These are phyloP conservation scores for Poecilia gillii DNA, from an alignment of 2,797 vertebrate species.

Conservation along the genomic window DNA sequence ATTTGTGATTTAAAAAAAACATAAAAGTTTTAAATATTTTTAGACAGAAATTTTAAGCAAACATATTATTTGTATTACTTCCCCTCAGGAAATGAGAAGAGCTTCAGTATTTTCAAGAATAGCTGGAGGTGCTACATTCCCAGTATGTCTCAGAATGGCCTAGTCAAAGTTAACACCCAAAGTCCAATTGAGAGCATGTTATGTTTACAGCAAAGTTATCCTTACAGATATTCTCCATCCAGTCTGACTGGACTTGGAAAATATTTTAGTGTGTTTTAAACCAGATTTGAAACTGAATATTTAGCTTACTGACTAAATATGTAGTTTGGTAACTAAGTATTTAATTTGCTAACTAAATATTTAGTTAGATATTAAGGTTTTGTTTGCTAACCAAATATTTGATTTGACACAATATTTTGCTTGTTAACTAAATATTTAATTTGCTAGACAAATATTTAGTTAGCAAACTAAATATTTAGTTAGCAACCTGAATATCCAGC, in stretches of 20 bases:
- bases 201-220: too few relatives aligned
- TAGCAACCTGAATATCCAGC: too few relatives aligned
- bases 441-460: too few relatives aligned
- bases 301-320: too few relatives aligned
- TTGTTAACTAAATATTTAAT: too few relatives aligned
- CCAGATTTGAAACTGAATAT: neutral
- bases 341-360: too few relatives aligned
- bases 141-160: neutral
- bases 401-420: too few relatives aligned
- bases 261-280: neutral
- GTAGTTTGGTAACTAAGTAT: too few relatives aligned
- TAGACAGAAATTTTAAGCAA: neutral
- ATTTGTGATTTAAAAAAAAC: neutral
- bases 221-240: neutral
- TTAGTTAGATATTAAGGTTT: too few relatives aligned
- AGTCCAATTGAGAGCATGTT: neutral
- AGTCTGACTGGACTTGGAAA: neutral
- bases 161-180: neutral
- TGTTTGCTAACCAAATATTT: too few relatives aligned
- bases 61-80: neutral
- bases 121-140: neutral
- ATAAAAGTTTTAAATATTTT: neutral
- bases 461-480: too few relatives aligned
- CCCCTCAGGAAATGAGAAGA: neutral
- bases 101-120: neutral